These are phyloP conservation scores for Labeo calbasu DNA, from an alignment of 2,797 vertebrate genomes.

Conservation along the genomic window DNA sequence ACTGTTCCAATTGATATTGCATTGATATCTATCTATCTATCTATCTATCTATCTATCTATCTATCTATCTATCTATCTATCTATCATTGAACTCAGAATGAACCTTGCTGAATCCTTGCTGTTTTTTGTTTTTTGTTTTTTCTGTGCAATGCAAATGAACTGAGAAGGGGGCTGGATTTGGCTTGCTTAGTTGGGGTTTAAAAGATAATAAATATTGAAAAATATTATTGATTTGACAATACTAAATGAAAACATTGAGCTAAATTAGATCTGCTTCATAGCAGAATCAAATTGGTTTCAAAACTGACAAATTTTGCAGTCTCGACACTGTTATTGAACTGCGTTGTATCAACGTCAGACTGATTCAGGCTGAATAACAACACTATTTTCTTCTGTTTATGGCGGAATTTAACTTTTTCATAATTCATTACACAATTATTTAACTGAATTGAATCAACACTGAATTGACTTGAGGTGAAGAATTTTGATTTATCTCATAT, in stretches of 20 bases:
- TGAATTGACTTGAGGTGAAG: neutral
- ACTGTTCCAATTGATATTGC: neutral
- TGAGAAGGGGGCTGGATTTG: neutral
- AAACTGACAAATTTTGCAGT: neutral
- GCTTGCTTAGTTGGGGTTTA: neutral
- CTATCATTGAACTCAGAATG: neutral
- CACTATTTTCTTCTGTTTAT: neutral
- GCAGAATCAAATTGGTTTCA: neutral
- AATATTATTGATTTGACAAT: neutral
- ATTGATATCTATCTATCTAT: neutral
- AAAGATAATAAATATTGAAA: neutral
- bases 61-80: no score
- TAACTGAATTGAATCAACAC: neutral
- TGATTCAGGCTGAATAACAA: neutral
- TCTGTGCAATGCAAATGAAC: neutral
- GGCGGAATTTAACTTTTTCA: neutral
- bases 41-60: no score
- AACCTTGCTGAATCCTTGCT: neutral
- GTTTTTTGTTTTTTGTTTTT: neutral
- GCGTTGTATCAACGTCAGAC: neutral
- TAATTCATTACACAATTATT: neutral
- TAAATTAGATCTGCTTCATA: neutral
- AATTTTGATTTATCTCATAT: no score
- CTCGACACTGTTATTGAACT: neutral
- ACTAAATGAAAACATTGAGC: neutral